phyloP scores from a whole-genome alignment of 2,888 invertebrate species.

The Gari tellinella region DNA sequence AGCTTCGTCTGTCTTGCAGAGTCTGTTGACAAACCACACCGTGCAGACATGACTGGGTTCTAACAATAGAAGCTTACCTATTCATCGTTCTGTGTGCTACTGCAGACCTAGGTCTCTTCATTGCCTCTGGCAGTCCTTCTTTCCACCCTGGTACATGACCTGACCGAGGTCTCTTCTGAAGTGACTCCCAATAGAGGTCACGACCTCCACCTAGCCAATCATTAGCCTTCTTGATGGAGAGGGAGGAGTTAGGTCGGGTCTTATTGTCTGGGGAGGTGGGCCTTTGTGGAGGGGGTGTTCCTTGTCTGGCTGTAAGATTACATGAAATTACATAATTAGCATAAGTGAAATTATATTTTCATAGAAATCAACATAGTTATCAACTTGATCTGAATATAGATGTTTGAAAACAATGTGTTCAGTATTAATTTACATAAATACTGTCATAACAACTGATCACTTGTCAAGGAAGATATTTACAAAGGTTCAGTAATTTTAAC shows the following conservation, averaged over 20 bases:
- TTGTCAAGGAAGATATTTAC: too few species aligned
- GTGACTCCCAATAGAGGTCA: constrained; percentile 78
- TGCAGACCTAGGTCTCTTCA: constrained; percentile 75
- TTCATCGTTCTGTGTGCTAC: constrained; percentile 64
- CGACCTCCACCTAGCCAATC: constrained; percentile 81
- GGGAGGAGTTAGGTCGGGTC: constrained; percentile 54
- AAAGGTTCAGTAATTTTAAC: too few species aligned
- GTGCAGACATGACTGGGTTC: too few species aligned
- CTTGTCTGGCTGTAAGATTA: constrained; percentile 41
- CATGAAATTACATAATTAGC: too few species aligned
- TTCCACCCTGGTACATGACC: constrained; percentile 82
- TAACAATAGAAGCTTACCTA: constrained; percentile 27
- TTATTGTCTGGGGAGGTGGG: constrained; percentile 65
- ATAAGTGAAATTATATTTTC: too few species aligned
- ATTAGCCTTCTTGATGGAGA: constrained; percentile 67
- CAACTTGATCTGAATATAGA: too few species aligned
- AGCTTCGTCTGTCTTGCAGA: too few species aligned
- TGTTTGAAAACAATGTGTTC: too few species aligned
- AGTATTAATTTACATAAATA: too few species aligned
- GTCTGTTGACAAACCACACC: too few species aligned
- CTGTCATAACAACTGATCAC: too few species aligned
- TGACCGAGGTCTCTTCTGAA: constrained; percentile 72
- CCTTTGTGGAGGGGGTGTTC: constrained; percentile 72
- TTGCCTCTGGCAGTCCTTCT: constrained; percentile 77
- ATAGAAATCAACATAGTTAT: too few species aligned